Evolutionary conservation across 2,888 invertebrate species (phyloP).

Genomic region (Netelia inedita): DNA sequence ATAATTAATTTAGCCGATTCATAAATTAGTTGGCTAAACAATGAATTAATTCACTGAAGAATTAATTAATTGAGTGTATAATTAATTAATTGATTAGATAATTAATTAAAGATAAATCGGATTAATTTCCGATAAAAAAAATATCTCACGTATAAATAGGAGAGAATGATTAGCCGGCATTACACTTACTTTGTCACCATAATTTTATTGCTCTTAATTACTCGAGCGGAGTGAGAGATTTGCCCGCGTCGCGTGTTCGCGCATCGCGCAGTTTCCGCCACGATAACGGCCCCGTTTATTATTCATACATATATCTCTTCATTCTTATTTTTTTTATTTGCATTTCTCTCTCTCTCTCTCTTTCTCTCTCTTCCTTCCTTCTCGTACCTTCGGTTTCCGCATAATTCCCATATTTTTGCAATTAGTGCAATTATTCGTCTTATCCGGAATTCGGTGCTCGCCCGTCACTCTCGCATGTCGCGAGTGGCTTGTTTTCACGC

Average conservation of each 20-base stretch:
- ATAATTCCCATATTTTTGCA: constrained; percentile 57
- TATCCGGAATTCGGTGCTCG: constrained; percentile 23
- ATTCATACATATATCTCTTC: neutral
- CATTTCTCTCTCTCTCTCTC: neutral
- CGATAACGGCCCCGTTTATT: constrained; percentile 58
- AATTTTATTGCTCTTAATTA: constrained; percentile 65
- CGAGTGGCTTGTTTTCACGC: neutral
- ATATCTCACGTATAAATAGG: neutral
- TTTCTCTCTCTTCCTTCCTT: constrained; percentile 14
- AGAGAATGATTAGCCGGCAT: neutral
- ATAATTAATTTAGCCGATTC: neutral
- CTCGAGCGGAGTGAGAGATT: constrained; percentile 23
- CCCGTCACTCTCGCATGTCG: neutral
- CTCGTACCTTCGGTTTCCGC: constrained; percentile 23
- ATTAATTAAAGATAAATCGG: neutral
- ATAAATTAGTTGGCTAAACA: neutral
- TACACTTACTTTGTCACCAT: constrained; percentile 56
- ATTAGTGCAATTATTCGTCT: constrained; percentile 67
- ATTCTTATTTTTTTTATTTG: constrained; percentile 24
- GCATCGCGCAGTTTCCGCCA: constrained; percentile 64
- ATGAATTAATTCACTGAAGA: neutral
- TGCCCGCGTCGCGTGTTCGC: constrained; percentile 59
- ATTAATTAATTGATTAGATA: neutral
- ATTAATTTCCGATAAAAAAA: no score
- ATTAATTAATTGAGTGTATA: no score